Percentiles rank a stretch among this genome's conserved stretches.
These are phyloP conservation scores for Leptopilina myrica DNA, from an alignment of 2,888 invertebrate species.

Conservation along the genomic window DNA sequence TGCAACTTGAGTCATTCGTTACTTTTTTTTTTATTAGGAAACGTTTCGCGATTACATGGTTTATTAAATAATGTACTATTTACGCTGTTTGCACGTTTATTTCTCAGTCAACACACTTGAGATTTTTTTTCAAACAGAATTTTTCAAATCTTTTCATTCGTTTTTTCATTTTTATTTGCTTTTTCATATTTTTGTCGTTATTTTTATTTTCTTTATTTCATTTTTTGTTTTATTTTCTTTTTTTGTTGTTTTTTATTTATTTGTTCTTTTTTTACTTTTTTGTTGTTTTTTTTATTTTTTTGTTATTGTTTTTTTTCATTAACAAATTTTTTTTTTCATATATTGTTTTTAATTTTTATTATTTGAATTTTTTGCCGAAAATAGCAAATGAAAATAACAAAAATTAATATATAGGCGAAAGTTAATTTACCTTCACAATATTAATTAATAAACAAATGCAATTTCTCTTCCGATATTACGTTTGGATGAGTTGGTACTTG, in stretches of 20 bases:
- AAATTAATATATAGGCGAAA: neutral
- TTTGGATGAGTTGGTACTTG: constrained; percentile 18
- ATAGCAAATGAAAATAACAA: neutral
- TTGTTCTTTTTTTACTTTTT: too few relatives aligned
- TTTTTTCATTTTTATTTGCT: neutral
- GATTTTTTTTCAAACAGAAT: too few relatives aligned
- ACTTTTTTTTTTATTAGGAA: neutral
- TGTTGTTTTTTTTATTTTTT: too few relatives aligned
- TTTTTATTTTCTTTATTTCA: neutral
- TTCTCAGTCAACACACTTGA: too few relatives aligned
- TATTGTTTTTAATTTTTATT: too few relatives aligned
- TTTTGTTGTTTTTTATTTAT: too few relatives aligned
- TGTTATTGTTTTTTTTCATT: too few relatives aligned
- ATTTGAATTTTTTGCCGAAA: neutral
- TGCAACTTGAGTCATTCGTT: constrained; percentile 1
- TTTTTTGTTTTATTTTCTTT: too few relatives aligned
- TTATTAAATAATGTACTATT: neutral
- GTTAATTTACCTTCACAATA: neutral
- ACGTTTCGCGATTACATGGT: neutral
- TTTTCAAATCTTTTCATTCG: too few relatives aligned
- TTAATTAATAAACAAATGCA: constrained; percentile 26
- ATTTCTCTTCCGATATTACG: constrained; percentile 20
- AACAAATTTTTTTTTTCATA: too few relatives aligned
- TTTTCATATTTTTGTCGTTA: too few relatives aligned
- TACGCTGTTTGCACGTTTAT: too few relatives aligned